A percentile compares a stretch with the other conserved stretches of the same genome.
phyloP scores from a whole-genome alignment of 2,888 invertebrate species.

The Erynnis tages region DNA sequence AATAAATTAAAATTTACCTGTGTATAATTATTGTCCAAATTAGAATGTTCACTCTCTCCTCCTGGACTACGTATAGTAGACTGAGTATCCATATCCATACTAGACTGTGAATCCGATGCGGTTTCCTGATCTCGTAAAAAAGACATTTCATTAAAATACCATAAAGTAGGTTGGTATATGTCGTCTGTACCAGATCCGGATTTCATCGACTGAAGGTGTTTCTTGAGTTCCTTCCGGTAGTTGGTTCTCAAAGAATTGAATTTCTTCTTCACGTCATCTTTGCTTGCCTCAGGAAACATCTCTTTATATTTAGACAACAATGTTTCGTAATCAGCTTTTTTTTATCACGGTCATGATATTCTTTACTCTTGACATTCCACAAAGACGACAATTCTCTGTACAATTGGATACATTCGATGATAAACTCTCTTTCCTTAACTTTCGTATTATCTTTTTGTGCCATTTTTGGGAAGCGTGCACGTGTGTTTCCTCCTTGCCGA shows the following conservation, averaged over 20 bases:
- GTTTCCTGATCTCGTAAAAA: slow-evolving; percentile 21
- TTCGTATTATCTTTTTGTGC: slow-evolving; percentile 15
- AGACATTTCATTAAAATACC: slow-evolving; percentile 19
- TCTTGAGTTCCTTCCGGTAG: slow-evolving; percentile 37
- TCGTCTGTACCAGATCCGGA: neutral
- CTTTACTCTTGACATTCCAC: slow-evolving; percentile 37
- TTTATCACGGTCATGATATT: slow-evolving; percentile 1
- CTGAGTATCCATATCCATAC: slow-evolving; percentile 1
- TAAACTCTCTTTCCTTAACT: slow-evolving; percentile 29
- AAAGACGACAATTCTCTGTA: slow-evolving; percentile 25
- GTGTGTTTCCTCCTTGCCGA: too few species aligned
- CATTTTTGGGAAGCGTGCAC: slow-evolving; percentile 2
- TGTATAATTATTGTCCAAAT: neutral
- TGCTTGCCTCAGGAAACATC: slow-evolving; percentile 31
- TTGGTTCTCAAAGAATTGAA: slow-evolving; percentile 38
- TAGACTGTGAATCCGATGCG: slow-evolving; percentile 3
- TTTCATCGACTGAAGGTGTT: slow-evolving; percentile 28
- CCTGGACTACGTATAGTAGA: neutral
- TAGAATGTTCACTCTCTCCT: neutral
- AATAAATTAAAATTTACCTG: neutral
- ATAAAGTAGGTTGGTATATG: slow-evolving; percentile 19
- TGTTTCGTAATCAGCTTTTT: slow-evolving; percentile 3
- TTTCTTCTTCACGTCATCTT: slow-evolving; percentile 39
- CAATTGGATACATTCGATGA: slow-evolving; percentile 19
- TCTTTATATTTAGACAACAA: slow-evolving; percentile 9